phyloP scores from a whole-genome alignment of 2,888 invertebrate species.

The Lasioglossum lativentre region DNA sequence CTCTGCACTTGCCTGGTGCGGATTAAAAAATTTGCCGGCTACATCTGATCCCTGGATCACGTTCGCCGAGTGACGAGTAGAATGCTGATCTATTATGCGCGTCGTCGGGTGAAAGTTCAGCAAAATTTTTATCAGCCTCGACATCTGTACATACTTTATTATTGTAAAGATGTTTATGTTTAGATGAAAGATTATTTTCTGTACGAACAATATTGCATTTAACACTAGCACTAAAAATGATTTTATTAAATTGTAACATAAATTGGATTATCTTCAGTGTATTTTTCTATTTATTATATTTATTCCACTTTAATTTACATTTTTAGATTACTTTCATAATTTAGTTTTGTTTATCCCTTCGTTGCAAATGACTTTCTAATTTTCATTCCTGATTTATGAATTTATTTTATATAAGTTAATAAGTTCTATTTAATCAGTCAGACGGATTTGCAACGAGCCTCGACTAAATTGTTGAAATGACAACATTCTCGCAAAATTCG shows the following conservation, averaged over 20 bases:
- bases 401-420: too few species aligned
- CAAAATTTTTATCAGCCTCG: background rate
- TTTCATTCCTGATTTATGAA: too few species aligned
- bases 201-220: too few species aligned
- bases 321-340: too few species aligned
- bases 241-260: background rate
- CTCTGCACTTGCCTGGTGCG: conserved; percentile 10
- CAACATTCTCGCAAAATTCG: background rate
- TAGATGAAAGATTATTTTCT: too few species aligned
- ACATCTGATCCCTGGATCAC: conserved; percentile 43
- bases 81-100: background rate
- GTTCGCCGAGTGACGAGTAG: conserved; percentile 26
- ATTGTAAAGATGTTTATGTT: background rate
- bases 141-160: background rate
- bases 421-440: too few species aligned
- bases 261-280: background rate
- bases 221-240: background rate
- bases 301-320: too few species aligned
- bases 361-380: too few species aligned
- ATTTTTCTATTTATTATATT: too few species aligned
- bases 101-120: background rate
- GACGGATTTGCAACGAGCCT: too few species aligned
- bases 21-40: conserved; percentile 49
- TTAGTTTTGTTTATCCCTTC: too few species aligned
- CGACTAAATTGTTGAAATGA: background rate